Evolutionary conservation across 2,113 vertebrate species (phyloP).

Genomic region (Glareola pratincola): DNA sequence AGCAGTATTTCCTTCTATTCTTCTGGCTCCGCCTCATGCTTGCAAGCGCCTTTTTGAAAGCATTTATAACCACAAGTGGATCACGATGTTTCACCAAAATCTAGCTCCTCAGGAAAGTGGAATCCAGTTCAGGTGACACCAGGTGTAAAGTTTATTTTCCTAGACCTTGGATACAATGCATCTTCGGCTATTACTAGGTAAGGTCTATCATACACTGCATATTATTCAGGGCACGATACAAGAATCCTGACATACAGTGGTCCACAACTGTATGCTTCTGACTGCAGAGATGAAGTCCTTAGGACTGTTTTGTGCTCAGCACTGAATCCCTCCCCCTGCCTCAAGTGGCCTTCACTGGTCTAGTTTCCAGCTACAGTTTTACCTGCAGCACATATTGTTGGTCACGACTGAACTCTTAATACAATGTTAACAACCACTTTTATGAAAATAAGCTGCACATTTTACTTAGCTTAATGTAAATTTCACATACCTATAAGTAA

Average conservation of each 20-base stretch:
- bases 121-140: conserved; percentile 7
- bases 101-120: neutral
- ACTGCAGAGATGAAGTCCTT: neutral
- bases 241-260: neutral
- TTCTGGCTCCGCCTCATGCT: conserved; percentile 22
- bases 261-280: neutral
- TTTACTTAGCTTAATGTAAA: neutral
- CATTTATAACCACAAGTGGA: conserved; percentile 18
- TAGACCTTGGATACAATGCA: neutral
- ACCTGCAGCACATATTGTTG: neutral
- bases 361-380: neutral
- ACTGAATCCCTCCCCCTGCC: neutral
- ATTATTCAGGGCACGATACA: neutral
- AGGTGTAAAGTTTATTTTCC: neutral
- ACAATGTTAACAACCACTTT: neutral
- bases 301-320: neutral
- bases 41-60: conserved; percentile 24
- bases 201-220: neutral
- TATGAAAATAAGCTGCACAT: neutral
- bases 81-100: neutral
- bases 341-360: neutral
- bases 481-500: neutral
- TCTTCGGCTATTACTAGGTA: neutral
- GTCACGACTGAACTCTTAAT: neutral
- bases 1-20: conserved; percentile 7